A percentile compares a stretch with the other conserved stretches of the same genome.
phyloP scores from a whole-genome alignment of 2,113 vertebrate genomes.

The Callithrix jacchus region DNA sequence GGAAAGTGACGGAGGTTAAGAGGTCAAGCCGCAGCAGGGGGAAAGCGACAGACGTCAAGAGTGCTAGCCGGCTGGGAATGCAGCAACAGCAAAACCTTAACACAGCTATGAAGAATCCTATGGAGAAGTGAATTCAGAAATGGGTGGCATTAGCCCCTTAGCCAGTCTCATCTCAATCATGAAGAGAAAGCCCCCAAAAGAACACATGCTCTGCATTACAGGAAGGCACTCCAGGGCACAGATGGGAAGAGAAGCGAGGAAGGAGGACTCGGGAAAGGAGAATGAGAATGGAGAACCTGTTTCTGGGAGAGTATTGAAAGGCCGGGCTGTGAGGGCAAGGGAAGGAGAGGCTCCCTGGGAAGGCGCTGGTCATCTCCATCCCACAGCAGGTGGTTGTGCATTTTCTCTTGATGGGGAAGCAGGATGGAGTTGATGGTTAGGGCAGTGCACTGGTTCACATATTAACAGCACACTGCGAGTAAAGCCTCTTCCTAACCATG shows the following conservation, averaged over 20 bases:
- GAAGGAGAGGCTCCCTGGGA: accelerated
- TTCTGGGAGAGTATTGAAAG: not conserved
- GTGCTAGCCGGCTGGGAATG: accelerated
- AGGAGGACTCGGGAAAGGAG: not conserved
- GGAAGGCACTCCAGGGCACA: accelerated
- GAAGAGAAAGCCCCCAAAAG: not conserved
- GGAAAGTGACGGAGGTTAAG: accelerated
- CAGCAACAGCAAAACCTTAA: accelerated
- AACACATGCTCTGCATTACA: accelerated
- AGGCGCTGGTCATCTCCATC: accelerated
- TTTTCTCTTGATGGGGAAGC: not conserved
- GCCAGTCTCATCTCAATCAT: not conserved
- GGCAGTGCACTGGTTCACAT: not conserved
- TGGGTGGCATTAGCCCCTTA: accelerated
- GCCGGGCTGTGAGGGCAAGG: accelerated
- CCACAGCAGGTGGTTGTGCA: accelerated
- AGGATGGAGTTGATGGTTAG: accelerated
- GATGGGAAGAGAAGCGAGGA: accelerated
- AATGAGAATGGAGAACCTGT: accelerated
- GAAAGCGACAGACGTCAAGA: accelerated
- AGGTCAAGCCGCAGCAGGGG: no score
- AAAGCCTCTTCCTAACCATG: accelerated
- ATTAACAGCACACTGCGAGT: accelerated
- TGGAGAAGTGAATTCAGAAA: accelerated
- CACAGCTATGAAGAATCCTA: accelerated